Evolutionary conservation across 2,888 invertebrate genomes (phyloP).

Genomic region (Caenorhabditis sulstoni): DNA sequence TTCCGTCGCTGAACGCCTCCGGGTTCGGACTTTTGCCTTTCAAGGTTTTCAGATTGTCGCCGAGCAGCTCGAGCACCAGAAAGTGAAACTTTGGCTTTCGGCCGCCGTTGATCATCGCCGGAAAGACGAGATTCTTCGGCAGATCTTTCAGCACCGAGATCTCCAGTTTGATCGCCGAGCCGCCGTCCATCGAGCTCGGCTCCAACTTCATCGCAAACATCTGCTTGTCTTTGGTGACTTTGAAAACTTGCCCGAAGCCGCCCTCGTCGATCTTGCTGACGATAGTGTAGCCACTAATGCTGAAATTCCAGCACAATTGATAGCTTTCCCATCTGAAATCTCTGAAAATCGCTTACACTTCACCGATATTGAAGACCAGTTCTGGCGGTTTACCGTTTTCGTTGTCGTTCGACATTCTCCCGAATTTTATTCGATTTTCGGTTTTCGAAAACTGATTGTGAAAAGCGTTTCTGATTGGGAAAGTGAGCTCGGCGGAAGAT

Average conservation of each 20-base stretch:
- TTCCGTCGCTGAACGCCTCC: conserved; percentile 38
- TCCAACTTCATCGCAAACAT: conserved; percentile 56
- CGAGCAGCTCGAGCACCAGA: conserved; percentile 70
- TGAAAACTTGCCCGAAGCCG: conserved; percentile 57
- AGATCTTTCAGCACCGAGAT: conserved; percentile 26
- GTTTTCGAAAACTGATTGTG: too few species aligned
- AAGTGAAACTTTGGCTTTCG: conserved; percentile 47
- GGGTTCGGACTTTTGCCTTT: conserved; percentile 29
- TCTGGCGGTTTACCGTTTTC: not conserved
- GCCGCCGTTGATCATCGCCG: conserved; percentile 14
- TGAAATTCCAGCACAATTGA: conserved; percentile 18
- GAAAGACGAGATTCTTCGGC: conserved; percentile 23
- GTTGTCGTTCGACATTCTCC: not conserved
- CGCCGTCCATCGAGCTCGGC: conserved; percentile 37
- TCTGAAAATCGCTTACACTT: conserved; percentile 5
- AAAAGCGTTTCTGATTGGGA: too few species aligned
- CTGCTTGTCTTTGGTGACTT: conserved; percentile 36
- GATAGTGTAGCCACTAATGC: conserved; percentile 38
- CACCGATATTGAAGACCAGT: conserved; percentile 4
- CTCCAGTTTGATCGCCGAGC: conserved; percentile 60
- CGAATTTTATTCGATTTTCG: too few species aligned
- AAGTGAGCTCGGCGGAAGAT: too few species aligned
- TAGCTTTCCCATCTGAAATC: not conserved
- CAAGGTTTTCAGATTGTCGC: conserved; percentile 69
- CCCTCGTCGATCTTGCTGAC: conserved; percentile 58